A percentile compares a stretch with the other conserved stretches of the same genome.
These are phyloP conservation scores for Philopedon plagiatum DNA, from an alignment of 2,888 invertebrate genomes.

Conservation along the genomic window DNA sequence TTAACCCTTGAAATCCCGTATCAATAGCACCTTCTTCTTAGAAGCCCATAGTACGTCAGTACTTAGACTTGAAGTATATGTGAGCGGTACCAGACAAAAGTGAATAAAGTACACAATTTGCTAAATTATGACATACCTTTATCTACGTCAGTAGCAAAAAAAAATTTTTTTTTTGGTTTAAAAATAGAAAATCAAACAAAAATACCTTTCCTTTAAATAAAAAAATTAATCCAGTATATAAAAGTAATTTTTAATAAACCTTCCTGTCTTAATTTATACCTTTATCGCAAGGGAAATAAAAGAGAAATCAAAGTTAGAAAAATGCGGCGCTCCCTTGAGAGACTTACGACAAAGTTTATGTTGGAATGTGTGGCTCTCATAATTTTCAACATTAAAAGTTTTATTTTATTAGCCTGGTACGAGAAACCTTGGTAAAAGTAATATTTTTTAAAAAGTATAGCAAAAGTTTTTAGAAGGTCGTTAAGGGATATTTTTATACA, in stretches of 20 bases:
- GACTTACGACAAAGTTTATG: constrained; percentile 9
- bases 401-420: neutral
- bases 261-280: constrained; percentile 2
- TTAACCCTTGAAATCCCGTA: too few species aligned
- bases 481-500: too few species aligned
- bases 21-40: too few species aligned
- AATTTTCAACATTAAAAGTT: constrained; percentile 12
- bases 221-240: neutral
- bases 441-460: neutral
- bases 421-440: neutral
- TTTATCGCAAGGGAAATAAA: constrained; percentile 6
- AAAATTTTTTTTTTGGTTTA: too few species aligned
- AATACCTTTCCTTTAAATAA: too few species aligned
- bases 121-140: too few species aligned
- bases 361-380: neutral
- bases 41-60: too few species aligned
- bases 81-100: too few species aligned
- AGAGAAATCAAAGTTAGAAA: constrained; percentile 3
- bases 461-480: neutral
- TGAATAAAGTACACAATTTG: too few species aligned
- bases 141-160: too few species aligned
- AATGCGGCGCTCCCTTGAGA: neutral
- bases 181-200: too few species aligned
- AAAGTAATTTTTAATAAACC: constrained; percentile 4
- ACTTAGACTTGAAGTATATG: too few species aligned